Evolutionary conservation across 2,888 invertebrate species (phyloP).

Genomic region (Dioctria rufipes): DNA sequence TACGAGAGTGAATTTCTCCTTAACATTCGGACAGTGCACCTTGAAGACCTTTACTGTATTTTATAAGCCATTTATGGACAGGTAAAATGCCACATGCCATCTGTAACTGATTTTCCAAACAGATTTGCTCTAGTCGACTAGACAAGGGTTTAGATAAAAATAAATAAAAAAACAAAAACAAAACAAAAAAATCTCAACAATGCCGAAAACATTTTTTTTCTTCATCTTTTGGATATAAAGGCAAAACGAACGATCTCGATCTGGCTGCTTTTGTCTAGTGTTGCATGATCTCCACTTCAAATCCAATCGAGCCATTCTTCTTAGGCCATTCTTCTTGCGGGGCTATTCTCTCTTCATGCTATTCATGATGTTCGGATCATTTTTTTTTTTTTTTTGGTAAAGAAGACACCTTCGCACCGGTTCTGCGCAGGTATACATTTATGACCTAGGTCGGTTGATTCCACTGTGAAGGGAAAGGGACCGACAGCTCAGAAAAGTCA

Average conservation of each 20-base stretch:
- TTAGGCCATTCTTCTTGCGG: constrained; percentile 52
- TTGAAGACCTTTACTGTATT: not conserved
- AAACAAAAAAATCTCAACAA: constrained; percentile 45
- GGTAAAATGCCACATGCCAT: constrained; percentile 47
- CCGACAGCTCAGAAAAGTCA: constrained; percentile 50
- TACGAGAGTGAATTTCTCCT: not conserved
- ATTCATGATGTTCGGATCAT: constrained; percentile 30
- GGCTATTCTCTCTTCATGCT: constrained; percentile 31
- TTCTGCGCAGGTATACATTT: constrained; percentile 35
- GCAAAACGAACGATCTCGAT: constrained; percentile 38
- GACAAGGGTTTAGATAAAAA: not conserved
- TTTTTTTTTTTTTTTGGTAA: constrained; percentile 17
- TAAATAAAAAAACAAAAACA: no score
- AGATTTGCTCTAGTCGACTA: constrained; percentile 17
- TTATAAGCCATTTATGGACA: not conserved
- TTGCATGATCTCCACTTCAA: constrained; percentile 58
- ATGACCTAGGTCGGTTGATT: not conserved
- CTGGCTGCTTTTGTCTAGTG: constrained; percentile 53
- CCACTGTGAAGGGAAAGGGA: constrained; percentile 18
- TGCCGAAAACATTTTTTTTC: constrained; percentile 30
- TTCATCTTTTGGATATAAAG: constrained; percentile 32
- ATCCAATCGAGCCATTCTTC: constrained; percentile 56
- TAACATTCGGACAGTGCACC: constrained; percentile 22
- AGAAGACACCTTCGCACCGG: constrained; percentile 47
- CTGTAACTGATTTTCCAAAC: constrained; percentile 17